Evolutionary conservation across 2,113 vertebrate species (phyloP).

Genomic region (Oplegnathus fasciatus): DNA sequence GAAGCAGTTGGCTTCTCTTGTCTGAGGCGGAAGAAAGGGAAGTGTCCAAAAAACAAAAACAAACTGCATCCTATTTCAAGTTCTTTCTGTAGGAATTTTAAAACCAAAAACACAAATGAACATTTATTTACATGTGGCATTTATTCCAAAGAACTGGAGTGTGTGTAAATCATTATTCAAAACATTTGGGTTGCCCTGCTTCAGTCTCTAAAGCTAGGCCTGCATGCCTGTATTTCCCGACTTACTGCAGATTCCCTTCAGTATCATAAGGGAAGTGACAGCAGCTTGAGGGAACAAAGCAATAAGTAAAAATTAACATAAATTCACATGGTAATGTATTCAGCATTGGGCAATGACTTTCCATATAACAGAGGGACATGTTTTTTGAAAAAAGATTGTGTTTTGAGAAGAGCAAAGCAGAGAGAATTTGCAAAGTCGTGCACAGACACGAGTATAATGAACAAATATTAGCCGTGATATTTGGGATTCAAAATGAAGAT

Average conservation of each 20-base stretch:
- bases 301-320: slow-evolving; percentile 77
- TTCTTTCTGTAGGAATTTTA: not conserved
- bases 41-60: not conserved
- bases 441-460: slow-evolving; percentile 60
- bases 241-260: slow-evolving; percentile 52
- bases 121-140: not conserved
- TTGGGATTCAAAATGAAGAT: slow-evolving; percentile 66
- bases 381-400: slow-evolving; percentile 50
- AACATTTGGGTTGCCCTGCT: slow-evolving; percentile 13
- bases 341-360: slow-evolving; percentile 68
- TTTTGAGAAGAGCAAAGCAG: slow-evolving; percentile 61
- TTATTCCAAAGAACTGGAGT: not conserved
- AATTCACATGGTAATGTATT: slow-evolving; percentile 83
- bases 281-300: slow-evolving; percentile 71
- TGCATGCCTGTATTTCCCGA: not conserved
- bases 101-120: slow-evolving; percentile 20
- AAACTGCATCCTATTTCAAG: not conserved
- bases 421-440: slow-evolving; percentile 48
- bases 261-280: slow-evolving; percentile 64
- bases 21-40: not conserved
- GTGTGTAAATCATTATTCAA: slow-evolving; percentile 19
- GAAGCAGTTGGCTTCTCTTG: not conserved
- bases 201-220: slow-evolving; percentile 12
- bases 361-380: slow-evolving; percentile 61
- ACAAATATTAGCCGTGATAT: slow-evolving; percentile 72